These are phyloP conservation scores for Lucilia cuprina DNA, from an alignment of 1,140 invertebrate species.

Conservation along the genomic window DNA sequence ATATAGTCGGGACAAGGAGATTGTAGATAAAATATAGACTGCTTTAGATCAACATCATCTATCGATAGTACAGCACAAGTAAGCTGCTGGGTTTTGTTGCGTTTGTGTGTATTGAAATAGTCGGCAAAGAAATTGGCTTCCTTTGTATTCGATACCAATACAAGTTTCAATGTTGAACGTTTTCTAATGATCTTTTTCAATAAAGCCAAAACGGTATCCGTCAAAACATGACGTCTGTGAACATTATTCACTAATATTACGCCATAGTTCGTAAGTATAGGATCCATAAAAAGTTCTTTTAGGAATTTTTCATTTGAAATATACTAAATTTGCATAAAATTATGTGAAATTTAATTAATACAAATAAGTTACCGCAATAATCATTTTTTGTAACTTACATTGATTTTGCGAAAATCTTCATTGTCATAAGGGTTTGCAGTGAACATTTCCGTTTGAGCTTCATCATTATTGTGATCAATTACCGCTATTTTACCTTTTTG, in stretches of 20 bases:
- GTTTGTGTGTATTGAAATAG: slow-evolving; percentile 76
- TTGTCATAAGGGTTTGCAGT: slow-evolving; percentile 66
- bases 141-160: slow-evolving; percentile 95
- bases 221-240: slow-evolving; percentile 91
- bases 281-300: slow-evolving; percentile 94
- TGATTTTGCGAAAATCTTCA: slow-evolving; percentile 79
- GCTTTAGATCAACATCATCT: slow-evolving; percentile 69
- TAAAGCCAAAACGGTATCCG: slow-evolving; percentile 93
- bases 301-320: slow-evolving; percentile 96
- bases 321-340: slow-evolving; percentile 69
- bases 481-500: slow-evolving; percentile 79
- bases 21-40: slow-evolving; percentile 81
- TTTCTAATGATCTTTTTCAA: slow-evolving; percentile 92
- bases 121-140: slow-evolving; percentile 86
- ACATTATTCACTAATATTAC: slow-evolving; percentile 96
- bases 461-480: slow-evolving; percentile 85
- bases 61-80: slow-evolving; percentile 86
- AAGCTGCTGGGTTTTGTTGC: slow-evolving; percentile 59
- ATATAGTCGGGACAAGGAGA: slow-evolving; percentile 93
- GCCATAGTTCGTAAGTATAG: slow-evolving; percentile 86
- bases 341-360: slow-evolving; percentile 39
- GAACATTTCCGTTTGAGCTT: slow-evolving; percentile 87
- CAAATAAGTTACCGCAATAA: background rate
- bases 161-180: slow-evolving; percentile 81
- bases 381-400: slow-evolving; percentile 66